These are phyloP conservation scores for Heteromyza rotundicornis DNA, from an alignment of 2,888 invertebrate species.

Conservation along the genomic window DNA sequence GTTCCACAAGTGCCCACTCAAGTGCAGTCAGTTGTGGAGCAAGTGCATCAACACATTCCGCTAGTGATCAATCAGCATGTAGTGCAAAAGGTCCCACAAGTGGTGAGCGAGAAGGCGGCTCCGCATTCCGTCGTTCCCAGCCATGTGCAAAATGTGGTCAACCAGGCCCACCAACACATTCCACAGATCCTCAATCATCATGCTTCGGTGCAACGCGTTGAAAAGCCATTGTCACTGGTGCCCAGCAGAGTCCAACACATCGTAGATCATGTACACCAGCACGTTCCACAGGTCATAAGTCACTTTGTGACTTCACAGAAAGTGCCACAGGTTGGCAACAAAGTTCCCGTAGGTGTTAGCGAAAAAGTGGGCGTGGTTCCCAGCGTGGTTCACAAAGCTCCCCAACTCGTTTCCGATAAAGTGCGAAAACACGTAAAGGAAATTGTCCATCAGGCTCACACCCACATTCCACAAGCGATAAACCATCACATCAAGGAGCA, in stretches of 20 bases:
- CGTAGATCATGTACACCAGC: constrained; percentile 4
- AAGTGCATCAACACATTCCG: constrained; percentile 24
- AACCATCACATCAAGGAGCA: background rate
- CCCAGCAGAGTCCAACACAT: background rate
- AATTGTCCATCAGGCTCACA: constrained; percentile 35
- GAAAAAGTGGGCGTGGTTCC: too few relatives aligned
- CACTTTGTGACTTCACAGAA: too few relatives aligned
- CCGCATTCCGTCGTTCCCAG: background rate
- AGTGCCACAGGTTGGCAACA: too few relatives aligned
- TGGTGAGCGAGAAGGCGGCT: background rate
- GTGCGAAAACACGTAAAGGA: constrained; percentile 25
- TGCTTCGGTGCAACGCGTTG: background rate
- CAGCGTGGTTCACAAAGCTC: constrained; percentile 2
- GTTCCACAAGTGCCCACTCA: background rate
- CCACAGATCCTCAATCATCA: constrained; percentile 27
- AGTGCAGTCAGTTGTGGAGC: constrained; percentile 26
- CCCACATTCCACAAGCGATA: constrained; percentile 20
- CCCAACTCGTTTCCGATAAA: background rate
- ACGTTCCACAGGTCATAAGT: constrained; percentile 24
- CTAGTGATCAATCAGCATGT: constrained; percentile 27
- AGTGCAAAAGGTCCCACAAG: background rate
- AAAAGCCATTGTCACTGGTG: too few relatives aligned
- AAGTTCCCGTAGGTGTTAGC: too few relatives aligned
- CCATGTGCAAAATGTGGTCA: constrained; percentile 7
- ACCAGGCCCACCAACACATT: constrained; percentile 25